Base-by-base conservation (phyloP, 2,888 invertebrate genomes). In the Boloria selene region DNA sequence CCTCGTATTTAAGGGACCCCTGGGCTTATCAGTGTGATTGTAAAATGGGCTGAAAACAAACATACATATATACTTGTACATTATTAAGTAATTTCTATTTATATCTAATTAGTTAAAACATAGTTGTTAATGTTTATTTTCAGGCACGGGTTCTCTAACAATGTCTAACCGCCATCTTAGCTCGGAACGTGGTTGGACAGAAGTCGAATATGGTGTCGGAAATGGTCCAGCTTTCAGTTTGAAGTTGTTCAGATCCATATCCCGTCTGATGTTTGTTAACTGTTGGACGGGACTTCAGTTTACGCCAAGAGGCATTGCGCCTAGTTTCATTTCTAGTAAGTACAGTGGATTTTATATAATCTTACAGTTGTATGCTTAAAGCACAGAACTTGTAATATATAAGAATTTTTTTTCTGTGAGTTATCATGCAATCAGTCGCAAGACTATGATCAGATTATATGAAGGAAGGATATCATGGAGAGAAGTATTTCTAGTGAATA, bases 151-250 rank as follows among this genome's bases (percentile, higher is more conserved):
- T 0, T 94, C 95, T n/a, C 93, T 98, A 59, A 95, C 95, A 74
- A 83, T 97, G 16, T 94, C 96, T 6, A 95, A 96, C 76, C 93
- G 97, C 68, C 94, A 97, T 76, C 92, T 97, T 14, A 93, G 96
- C 63, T 96, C 96, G 0, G 95, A 97, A 62, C 96, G 95, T 83
- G 96, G 97, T 14, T 98, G 98, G 97, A 93, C 96, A 4, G 98
- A 98, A 90, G 85, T 97, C 13, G 97, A 97, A 80, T 85, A 96
- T 62, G 96, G 96, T 1, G 97, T 96, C 61, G 98, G 98, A 1
- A 97, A 96, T 86, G 98, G 98, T 0, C 95, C 97, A 1, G 89
- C 95, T 0, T 75, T 97, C 54, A 95, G 96, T 0, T 85, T 97
- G 4, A 97, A 97, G 86, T 95, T 95, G 62, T 97, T 96, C 79